A percentile compares a stretch with the other conserved stretches of the same genome.
These are phyloP conservation scores for Hesperia comma DNA, from an alignment of 2,888 invertebrate species.

Conservation along the genomic window DNA sequence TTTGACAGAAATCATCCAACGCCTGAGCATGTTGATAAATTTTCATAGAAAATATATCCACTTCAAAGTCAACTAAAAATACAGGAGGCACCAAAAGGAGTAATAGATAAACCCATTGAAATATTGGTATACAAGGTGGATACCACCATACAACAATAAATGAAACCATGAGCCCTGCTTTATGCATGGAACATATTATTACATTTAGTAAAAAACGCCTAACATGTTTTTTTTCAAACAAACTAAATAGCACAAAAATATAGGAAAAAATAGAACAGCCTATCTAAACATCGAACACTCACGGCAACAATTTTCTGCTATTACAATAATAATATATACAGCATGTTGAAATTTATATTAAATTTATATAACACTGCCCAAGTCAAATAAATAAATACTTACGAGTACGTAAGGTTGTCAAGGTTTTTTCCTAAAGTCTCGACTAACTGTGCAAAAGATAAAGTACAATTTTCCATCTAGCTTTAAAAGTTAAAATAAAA, in stretches of 20 bases:
- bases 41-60: slow-evolving; percentile 2
- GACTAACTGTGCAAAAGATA: background rate
- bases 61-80: slow-evolving; percentile 4
- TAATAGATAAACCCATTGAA: background rate
- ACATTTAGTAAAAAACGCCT: no score
- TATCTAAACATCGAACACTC: no score
- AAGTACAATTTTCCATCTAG: background rate
- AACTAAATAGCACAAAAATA: no score
- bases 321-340: no score
- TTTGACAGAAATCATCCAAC: slow-evolving; percentile 34
- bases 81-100: slow-evolving; percentile 4
- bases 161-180: no score
- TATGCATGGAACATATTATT: no score
- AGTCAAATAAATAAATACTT: background rate
- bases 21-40: slow-evolving; percentile 31
- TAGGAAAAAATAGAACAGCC: no score
- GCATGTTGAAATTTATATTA: background rate
- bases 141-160: no score
- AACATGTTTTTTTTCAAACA: no score
- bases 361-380: background rate
- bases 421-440: background rate
- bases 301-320: no score
- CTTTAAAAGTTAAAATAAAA: slow-evolving; percentile 5
- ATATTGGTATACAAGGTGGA: background rate
- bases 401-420: no score